Evolutionary conservation across 2,888 invertebrate genomes (phyloP), one percentile per base, ranked within the genome.

Genomic region (Oxycera nigricornis): DNA sequence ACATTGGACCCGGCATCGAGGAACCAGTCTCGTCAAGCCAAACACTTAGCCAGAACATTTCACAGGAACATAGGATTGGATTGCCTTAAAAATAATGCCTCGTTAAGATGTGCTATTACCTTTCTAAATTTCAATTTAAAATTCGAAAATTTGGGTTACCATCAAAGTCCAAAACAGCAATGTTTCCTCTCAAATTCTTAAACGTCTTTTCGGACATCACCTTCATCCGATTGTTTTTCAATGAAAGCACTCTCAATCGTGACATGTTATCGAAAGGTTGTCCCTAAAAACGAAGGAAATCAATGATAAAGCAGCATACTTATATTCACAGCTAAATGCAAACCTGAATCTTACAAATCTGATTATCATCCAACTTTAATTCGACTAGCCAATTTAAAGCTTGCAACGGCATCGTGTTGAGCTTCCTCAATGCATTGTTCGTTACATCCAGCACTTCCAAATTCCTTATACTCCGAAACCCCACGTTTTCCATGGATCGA

Each of bases 301-400:
- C 11, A 68, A 73, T 46, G 4, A 7, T 20, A 35, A 41, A 14
- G 39, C 14, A 14, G 11, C 4, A 14, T 4, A 24, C 22, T 9
- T 11, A 4, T n/a, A 61, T 7, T 28, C 6, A 65, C 11, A 41
- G 30, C 6, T 39, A 1, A 35, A 20, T 11, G 39, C 75, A 80
- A 62, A 85, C 85, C 80, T 91, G 90, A 70, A 95, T 91, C 62
- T 90, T 89, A 82, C 95, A 95, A 79, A 95, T 91, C 76, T 89
- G 87, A 85, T 95, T 95, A 83, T 93, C 91, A 82, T 95, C 94
- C 86, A 95, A 88, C 87, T 92, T 92, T 3, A 96, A 84, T 82
- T 95, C 95, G 0, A 95, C 93, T 72, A 96, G 86, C 92, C 95
- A 94, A 82, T 94, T 94, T 88, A 96, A 90, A 72, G 90, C 88